Percentiles rank a stretch among this genome's conserved stretches.
Conservation (phyloP, 30 jellyfish, hydroid and myxozoan species). For the Sanderia malayensis region DNA sequence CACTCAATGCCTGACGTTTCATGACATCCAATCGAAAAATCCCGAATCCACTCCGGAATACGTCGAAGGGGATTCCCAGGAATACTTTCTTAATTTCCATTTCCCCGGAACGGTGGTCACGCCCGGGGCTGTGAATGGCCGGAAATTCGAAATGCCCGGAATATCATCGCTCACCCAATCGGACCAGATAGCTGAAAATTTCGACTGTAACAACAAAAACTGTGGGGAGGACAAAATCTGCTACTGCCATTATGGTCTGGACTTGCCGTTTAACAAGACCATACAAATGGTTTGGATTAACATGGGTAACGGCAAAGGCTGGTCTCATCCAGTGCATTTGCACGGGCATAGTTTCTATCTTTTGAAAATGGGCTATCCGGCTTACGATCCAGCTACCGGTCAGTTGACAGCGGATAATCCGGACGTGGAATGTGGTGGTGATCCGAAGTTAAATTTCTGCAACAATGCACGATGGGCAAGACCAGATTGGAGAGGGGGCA, state of each 20-base stretch:
- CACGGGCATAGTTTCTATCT: conserved; percentile 91
- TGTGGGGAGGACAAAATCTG: conserved; percentile 94
- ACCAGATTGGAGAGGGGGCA: conserved; percentile 71
- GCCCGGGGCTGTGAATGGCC: conserved; percentile 95
- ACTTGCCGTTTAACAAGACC: conserved; percentile 70
- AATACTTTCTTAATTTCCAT: conserved; percentile 75
- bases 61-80: conserved; percentile 63
- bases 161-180: conserved; percentile 82
- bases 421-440: conserved; percentile 86
- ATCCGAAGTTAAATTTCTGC: conserved; percentile 64
- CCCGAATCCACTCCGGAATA: conserved; percentile 62
- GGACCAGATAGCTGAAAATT: conserved; percentile 66
- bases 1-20: conserved; percentile 55
- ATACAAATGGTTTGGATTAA: conserved; percentile 86
- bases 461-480: conserved; percentile 78
- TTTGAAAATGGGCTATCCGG: conserved; percentile 79
- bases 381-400: conserved; percentile 74
- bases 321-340: conserved; percentile 89
- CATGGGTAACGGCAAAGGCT: conserved; percentile 88
- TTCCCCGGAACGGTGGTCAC: conserved; percentile 82
- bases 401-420: conserved; percentile 62
- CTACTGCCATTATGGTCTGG: conserved; percentile 68
- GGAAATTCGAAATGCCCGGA: conserved; percentile 81
- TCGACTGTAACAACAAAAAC: conserved; percentile 71
- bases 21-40: conserved; percentile 61